Evolutionary conservation across 2,888 invertebrate species (phyloP).

Genomic region (Eupithecia abbreviata): DNA sequence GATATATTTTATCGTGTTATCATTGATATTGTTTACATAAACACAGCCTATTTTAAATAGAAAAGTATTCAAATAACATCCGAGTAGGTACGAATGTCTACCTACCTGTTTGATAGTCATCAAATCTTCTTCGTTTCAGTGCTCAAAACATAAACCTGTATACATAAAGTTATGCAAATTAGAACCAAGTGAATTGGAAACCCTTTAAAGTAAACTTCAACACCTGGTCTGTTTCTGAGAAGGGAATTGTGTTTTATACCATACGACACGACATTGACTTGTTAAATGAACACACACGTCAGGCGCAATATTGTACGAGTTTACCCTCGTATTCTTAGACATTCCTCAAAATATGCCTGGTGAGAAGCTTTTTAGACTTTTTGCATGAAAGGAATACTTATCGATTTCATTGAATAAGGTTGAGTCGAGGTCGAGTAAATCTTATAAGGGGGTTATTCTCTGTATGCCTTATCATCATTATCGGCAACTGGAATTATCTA

Average conservation of each 20-base stretch:
- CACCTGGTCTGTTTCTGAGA: slow-evolving; percentile 7
- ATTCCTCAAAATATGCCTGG: too few species aligned
- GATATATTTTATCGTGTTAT: too few species aligned
- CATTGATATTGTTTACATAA: too few species aligned
- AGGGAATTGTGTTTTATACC: background rate
- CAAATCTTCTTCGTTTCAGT: slow-evolving; percentile 1
- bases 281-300: background rate
- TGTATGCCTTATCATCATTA: background rate
- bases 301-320: background rate
- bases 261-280: slow-evolving; percentile 2
- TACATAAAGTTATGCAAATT: slow-evolving; percentile 3
- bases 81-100: too few species aligned
- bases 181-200: background rate
- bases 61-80: too few species aligned
- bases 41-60: too few species aligned
- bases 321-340: background rate
- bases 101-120: background rate
- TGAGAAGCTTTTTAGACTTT: background rate
- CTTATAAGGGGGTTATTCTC: background rate
- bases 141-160: background rate
- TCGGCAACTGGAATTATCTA: background rate
- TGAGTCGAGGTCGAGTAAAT: background rate
- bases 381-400: background rate
- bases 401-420: background rate
- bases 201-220: slow-evolving; percentile 1